Evolutionary conservation across 2,888 invertebrate genomes (phyloP), one percentile per base, ranked within the genome.

Genomic region (Drosophila ochracea): DNA sequence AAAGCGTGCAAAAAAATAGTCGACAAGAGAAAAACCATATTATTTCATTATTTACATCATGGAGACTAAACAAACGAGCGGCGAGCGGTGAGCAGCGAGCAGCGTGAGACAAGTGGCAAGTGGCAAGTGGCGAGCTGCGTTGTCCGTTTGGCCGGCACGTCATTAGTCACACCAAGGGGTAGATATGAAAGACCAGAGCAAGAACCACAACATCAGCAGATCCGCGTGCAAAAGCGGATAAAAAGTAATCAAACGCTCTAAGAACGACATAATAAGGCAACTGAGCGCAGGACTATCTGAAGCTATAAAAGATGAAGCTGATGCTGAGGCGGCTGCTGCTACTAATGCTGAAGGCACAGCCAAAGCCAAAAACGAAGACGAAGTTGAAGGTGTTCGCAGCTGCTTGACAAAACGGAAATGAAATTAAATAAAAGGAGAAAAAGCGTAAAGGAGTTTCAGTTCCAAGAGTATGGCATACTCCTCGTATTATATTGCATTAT

Each of bases 231-330:
- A 89, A 89, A 87, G 83, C 81, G 87, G 85, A 83, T 91, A 88
- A 89, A 91, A 88, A 83, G 88, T 91, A 89, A 89, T 83, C 83
- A 91, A 90, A 90, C 84, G 90, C 78, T 81, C 84, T 82, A 82
- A 89, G 74, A 91, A 88, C 80, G 88, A 87, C 89, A 91, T 91
- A 90, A 91, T 83, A 82, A 87, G 91, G 89, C 78, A 82, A 81
- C 76, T 79, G 76, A 73, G 81, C 76, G 25, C 61, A 82, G 74
- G 69, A 76, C 80, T 58, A 57, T 71, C 60, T 19, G 35, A 16
- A 59, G 65, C 60, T 47, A 39, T 30, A 57, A 39, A 49, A 70
- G 66, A 52, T 63, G 69, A 73, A 54, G 68, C 54, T 31, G 37
- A 11, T 37, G 37, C 55, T 28, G 55, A 28, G 7, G 30, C 47